phyloP scores from a whole-genome alignment of 2,113 vertebrate genomes.

The Protobothrops mucrosquamatus region DNA sequence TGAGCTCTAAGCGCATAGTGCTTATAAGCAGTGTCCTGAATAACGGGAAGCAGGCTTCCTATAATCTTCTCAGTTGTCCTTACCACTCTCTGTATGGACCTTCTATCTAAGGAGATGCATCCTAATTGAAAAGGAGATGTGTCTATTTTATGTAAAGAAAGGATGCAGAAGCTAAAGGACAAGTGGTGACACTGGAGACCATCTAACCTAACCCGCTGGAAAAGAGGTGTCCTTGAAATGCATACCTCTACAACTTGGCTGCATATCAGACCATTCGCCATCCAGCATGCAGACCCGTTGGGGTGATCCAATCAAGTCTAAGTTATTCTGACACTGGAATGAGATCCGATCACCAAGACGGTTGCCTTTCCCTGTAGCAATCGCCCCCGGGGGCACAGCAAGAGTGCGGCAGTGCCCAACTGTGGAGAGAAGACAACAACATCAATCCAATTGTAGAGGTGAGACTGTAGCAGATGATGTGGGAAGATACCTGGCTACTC shows the following conservation, averaged over 20 bases:
- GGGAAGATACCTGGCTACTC: not conserved
- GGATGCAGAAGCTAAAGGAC: not conserved
- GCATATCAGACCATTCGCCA: slow-evolving; percentile 79
- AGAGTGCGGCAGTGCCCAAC: slow-evolving; percentile 76
- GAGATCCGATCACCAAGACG: slow-evolving; percentile 67
- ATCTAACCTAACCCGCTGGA: not conserved
- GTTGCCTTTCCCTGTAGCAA: slow-evolving; percentile 64
- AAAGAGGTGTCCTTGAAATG: not conserved
- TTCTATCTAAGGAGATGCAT: too few relatives aligned
- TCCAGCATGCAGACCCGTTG: slow-evolving; percentile 72
- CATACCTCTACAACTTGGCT: slow-evolving; percentile 79
- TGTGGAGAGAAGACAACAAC: slow-evolving; percentile 24
- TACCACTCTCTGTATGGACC: too few relatives aligned
- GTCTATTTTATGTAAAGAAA: not conserved
- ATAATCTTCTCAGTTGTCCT: too few relatives aligned
- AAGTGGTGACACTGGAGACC: too few relatives aligned
- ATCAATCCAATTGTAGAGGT: not conserved
- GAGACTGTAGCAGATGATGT: not conserved
- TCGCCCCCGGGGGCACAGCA: slow-evolving; percentile 72
- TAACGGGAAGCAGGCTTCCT: too few relatives aligned
- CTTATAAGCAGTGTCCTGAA: too few relatives aligned
- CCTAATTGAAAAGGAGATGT: not conserved
- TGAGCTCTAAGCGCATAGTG: too few relatives aligned
- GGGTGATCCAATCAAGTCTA: slow-evolving; percentile 75
- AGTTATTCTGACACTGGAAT: slow-evolving; percentile 70